Base-by-base conservation (phyloP, 92 coral and sea anemone species). In the Phenganax marumi region DNA sequence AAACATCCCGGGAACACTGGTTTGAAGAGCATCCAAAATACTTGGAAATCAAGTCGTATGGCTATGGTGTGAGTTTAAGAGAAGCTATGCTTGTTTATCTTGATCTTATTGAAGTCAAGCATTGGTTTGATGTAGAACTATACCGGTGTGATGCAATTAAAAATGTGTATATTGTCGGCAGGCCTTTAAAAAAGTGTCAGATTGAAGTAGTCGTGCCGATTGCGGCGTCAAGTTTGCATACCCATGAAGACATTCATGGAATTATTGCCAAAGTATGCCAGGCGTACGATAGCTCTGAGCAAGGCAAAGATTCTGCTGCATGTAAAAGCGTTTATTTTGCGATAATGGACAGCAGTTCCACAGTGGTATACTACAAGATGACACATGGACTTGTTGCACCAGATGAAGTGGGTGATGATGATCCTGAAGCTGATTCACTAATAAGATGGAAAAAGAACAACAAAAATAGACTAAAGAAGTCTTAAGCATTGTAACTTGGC, bases 1-100 rank as follows among this genome's bases (percentile, higher is more conserved):
- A 73, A 57, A 84, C 85, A 23, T 81, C 55, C 64, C 85, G 98
- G 52, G 85, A 86, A 65, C 90, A 90, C 86, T 95, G 98, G 98
- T 87, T 95, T 8, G 97, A 95, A 78, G 85, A 82, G 19, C 98
- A 95, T 74, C 97, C 98, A 13, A 88, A 89, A 82, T 92, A 87
- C 58, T 68, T 89, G 70, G 93, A 91, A 82, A 89, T 95, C 39
- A 73, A 85, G 51, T 71, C 89, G 10, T 85, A 87, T 50, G 97
- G 97, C 63, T 93, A 84, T 81, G 87, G 79, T 0, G 77, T 81
- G 7, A 10, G 88, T 12, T 81, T 90, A 48, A 85, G 97, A 52
- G 80, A 91, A 17, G 94, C 91, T 52, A 92, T 94, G 87, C 81
- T 88, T 81, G 98, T 94, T 68, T 94, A 92, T 72, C 75, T 94